Evolutionary conservation across 2,888 invertebrate genomes (phyloP), one percentile per base, ranked within the genome.

Genomic region (Mythimna albipuncta): DNA sequence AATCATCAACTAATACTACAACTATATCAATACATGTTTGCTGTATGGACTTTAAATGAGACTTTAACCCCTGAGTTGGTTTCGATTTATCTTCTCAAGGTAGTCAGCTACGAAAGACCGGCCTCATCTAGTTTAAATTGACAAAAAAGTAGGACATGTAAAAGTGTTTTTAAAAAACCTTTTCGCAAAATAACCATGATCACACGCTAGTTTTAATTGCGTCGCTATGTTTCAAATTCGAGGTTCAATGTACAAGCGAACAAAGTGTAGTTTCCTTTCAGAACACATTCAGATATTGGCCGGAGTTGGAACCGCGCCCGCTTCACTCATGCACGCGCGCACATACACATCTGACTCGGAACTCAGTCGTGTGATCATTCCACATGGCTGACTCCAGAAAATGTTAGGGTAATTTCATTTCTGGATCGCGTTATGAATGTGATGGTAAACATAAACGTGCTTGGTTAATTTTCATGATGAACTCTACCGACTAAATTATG

Each of bases 341-440:
- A 59, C 69, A 64, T 68, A 54, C 59, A 74, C 44, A 57, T 59
- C 44, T 64, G 80, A 64, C 57, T 67, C 68, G 52, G 35, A 58
- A 54, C 58, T 44, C 62, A 72, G 61, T 63, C 74, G 58, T 63
- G 75, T 80, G 67, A 69, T 61, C 64, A 64, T 70, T 64, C 6
- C 64, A 52, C 64, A 61, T 81, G 63, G 74, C 50, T 72, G 59
- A 71, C 52, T 65, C 32, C 54, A 35, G 59, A 81, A 64, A 66
- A 63, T 59, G 63, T 83, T 69, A 65, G 64, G 52, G 19, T 68
- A 64, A 65, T 62, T 78, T 79, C 13, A 79, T 63, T 72, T 66
- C 47, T 59, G 47, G 50, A 62, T 19, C 58, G 21, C 61, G 61
- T 55, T 61, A 61, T 79, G 59, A 78, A 64, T 78, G 11, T 54